A percentile compares a stretch with the other conserved stretches of the same genome.
These are phyloP conservation scores for Neodiprion lecontei DNA, from an alignment of 1,140 invertebrate genomes.

Conservation along the genomic window DNA sequence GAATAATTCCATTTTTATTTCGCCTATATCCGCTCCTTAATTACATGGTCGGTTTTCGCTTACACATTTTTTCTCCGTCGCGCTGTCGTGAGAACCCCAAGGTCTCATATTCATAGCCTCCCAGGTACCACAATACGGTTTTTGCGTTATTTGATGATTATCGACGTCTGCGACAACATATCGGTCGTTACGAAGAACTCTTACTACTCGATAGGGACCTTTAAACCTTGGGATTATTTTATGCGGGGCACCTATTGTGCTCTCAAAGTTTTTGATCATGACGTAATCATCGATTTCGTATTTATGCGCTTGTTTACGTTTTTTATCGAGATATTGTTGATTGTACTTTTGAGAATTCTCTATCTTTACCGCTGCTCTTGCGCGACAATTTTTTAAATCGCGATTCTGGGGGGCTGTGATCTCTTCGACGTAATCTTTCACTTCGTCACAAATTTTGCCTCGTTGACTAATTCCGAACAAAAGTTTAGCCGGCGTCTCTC, in stretches of 20 bases:
- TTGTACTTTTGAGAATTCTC: slow-evolving; percentile 14
- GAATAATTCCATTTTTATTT: no score
- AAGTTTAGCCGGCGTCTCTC: slow-evolving; percentile 30
- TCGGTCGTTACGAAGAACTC: slow-evolving; percentile 34
- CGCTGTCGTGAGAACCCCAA: no score
- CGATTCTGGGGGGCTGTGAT: background rate
- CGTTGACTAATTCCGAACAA: slow-evolving; percentile 38
- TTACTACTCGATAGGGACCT: slow-evolving; percentile 33
- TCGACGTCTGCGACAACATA: slow-evolving; percentile 36
- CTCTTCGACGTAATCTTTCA: slow-evolving; percentile 24
- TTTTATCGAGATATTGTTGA: slow-evolving; percentile 25
- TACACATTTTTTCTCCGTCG: no score
- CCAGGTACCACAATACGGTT: slow-evolving; percentile 33
- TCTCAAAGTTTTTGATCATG: slow-evolving; percentile 35
- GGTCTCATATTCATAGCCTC: background rate
- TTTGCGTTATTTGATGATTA: slow-evolving; percentile 33
- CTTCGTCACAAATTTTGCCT: slow-evolving; percentile 27
- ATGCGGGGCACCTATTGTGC: slow-evolving; percentile 31
- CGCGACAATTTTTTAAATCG: slow-evolving; percentile 21
- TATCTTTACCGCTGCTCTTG: slow-evolving; percentile 15
- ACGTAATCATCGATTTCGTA: slow-evolving; percentile 39
- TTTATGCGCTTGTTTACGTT: slow-evolving; percentile 20
- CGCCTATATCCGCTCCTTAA: no score
- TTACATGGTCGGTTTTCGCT: no score
- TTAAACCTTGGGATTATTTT: slow-evolving; percentile 36